phyloP scores from a whole-genome alignment of 2,888 invertebrate species.

The Sphecodes monilicornis region DNA sequence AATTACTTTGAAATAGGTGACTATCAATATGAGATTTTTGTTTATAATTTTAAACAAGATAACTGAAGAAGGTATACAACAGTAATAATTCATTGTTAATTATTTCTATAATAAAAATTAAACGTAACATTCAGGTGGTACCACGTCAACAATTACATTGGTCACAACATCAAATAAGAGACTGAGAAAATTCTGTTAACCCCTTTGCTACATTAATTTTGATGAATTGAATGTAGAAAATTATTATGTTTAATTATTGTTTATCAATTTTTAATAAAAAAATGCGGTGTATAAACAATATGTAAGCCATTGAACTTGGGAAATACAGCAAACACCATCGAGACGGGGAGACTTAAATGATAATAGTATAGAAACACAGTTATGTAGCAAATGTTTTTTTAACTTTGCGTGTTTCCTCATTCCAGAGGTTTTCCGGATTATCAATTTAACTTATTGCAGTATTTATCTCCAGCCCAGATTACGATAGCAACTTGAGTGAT shows the following conservation, averaged over 20 bases:
- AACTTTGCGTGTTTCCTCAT: not conserved
- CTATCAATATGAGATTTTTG: too few relatives aligned
- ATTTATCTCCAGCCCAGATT: constrained; percentile 3
- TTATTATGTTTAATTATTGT: not conserved
- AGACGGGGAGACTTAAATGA: not conserved
- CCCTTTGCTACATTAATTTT: not conserved
- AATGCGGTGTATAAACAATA: not conserved
- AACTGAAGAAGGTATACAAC: too few relatives aligned
- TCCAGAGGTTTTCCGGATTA: not conserved
- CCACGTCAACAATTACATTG: not conserved
- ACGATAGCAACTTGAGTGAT: not conserved
- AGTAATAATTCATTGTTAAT: too few relatives aligned
- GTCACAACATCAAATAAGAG: not conserved
- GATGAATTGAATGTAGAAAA: not conserved
- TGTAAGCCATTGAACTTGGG: not conserved
- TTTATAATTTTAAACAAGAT: too few relatives aligned
- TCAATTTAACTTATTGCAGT: constrained; percentile 3
- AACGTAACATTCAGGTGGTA: not conserved
- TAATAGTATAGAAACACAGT: not conserved
- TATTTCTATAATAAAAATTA: too few relatives aligned
- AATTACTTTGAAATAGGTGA: too few relatives aligned
- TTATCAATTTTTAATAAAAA: not conserved
- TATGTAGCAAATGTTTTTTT: not conserved
- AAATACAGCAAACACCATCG: not conserved
- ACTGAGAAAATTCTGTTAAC: not conserved